Conservation (phyloP, 2,113 vertebrate genomes). For the Naja naja region DNA sequence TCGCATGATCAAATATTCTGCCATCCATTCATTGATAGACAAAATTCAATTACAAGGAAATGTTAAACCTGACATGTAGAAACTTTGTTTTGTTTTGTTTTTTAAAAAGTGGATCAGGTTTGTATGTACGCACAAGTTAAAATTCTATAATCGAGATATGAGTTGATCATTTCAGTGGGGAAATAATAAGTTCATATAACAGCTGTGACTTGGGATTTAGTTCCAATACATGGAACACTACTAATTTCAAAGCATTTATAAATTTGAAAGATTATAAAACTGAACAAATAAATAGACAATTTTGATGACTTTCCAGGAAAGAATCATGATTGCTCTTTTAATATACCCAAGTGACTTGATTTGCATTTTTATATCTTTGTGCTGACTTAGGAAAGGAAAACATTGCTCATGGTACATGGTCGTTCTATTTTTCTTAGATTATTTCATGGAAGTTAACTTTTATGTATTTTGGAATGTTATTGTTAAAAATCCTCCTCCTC, state of each 20-base stretch:
- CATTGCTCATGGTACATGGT: neutral
- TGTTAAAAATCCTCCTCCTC: neutral
- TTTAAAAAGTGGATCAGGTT: neutral
- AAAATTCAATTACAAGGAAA: neutral
- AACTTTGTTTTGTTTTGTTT: neutral
- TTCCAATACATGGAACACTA: neutral
- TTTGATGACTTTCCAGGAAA: neutral
- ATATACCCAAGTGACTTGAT: neutral
- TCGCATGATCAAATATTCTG: neutral
- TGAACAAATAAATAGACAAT: neutral
- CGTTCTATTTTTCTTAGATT: neutral
- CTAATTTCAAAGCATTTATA: neutral
- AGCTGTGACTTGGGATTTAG: neutral
- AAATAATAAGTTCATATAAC: neutral
- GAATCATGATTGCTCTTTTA: neutral
- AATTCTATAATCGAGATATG: neutral
- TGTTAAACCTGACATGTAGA: neutral
- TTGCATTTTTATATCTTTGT: neutral
- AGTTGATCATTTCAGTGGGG: neutral
- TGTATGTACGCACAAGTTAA: neutral
- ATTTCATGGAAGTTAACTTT: neutral
- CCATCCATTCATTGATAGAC: neutral
- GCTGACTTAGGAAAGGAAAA: neutral
- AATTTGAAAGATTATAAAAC: neutral
- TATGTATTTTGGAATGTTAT: neutral